These are phyloP conservation scores for Silurus meridionalis DNA, from an alignment of 2,113 vertebrate genomes.

Conservation along the genomic window DNA sequence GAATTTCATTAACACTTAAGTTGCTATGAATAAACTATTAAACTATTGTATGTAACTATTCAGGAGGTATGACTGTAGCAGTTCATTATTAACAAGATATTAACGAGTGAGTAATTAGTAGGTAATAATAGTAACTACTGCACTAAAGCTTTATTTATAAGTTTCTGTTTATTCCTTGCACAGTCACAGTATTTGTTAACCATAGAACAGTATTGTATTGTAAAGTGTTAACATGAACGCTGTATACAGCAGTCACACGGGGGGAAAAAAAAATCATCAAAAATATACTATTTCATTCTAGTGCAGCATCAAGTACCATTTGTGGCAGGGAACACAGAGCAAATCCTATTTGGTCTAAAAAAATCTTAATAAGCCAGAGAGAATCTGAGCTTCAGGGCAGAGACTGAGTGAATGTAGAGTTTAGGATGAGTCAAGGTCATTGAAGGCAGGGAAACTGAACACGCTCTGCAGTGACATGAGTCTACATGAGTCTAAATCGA, in stretches of 20 bases:
- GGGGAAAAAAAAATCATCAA: background rate
- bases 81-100: background rate
- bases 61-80: background rate
- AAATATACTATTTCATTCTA: slow-evolving; percentile 43
- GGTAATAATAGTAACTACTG: background rate
- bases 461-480: background rate
- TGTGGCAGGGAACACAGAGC: slow-evolving; percentile 45
- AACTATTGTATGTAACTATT: background rate
- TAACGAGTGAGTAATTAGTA: background rate
- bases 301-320: slow-evolving; percentile 58
- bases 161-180: background rate
- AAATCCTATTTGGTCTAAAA: slow-evolving; percentile 7
- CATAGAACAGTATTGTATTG: background rate
- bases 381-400: slow-evolving; percentile 23
- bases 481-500: background rate
- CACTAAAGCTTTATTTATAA: background rate
- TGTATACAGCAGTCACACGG: slow-evolving; percentile 33
- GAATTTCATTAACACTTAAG: background rate
- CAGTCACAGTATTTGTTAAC: background rate
- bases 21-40: background rate
- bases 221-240: background rate
- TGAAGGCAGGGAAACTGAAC: slow-evolving; percentile 29
- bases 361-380: background rate
- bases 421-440: slow-evolving; percentile 52
- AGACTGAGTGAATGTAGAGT: slow-evolving; percentile 29